Percentiles rank a stretch among this genome's conserved stretches.
Conservation (phyloP, 2,113 vertebrate species). For the Miniopterus natalensis region DNA sequence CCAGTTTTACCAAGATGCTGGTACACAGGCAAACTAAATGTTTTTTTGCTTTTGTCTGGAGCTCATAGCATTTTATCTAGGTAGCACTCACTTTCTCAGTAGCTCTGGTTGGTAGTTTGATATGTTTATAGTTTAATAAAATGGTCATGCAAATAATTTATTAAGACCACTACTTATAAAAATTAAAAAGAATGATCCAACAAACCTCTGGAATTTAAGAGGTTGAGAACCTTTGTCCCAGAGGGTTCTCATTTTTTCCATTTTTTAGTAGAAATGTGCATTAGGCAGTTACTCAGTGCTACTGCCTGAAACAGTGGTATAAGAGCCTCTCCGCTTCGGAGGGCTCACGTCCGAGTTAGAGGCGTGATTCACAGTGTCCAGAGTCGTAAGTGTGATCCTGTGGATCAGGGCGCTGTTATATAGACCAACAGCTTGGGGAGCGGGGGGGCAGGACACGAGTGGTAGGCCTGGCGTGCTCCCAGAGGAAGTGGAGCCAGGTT, state of each 20-base stretch:
- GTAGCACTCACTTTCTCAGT: not conserved
- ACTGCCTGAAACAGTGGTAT: not conserved
- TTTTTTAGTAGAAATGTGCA: not conserved
- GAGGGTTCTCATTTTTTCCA: not conserved
- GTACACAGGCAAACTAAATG: not conserved
- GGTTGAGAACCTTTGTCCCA: not conserved
- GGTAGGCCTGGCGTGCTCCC: not conserved
- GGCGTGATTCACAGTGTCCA: not conserved
- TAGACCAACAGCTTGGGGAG: not conserved
- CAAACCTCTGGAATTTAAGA: not conserved
- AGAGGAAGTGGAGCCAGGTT: not conserved
- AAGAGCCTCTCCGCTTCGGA: not conserved
- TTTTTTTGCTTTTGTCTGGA: constrained; percentile 3
- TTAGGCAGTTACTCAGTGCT: not conserved
- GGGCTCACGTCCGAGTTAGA: not conserved
- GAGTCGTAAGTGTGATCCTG: not conserved
- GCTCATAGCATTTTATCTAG: not conserved
- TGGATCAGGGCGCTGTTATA: fast-evolving
- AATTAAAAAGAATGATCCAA: not conserved
- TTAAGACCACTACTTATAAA: not conserved
- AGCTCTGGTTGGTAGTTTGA: not conserved
- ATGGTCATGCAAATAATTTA: constrained; percentile 2
- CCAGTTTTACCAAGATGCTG: not conserved
- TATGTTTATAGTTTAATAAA: constrained; percentile 44
- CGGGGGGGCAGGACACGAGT: fast-evolving